phyloP scores from a whole-genome alignment of 2,113 vertebrate genomes.

The Podilymbus podiceps region DNA sequence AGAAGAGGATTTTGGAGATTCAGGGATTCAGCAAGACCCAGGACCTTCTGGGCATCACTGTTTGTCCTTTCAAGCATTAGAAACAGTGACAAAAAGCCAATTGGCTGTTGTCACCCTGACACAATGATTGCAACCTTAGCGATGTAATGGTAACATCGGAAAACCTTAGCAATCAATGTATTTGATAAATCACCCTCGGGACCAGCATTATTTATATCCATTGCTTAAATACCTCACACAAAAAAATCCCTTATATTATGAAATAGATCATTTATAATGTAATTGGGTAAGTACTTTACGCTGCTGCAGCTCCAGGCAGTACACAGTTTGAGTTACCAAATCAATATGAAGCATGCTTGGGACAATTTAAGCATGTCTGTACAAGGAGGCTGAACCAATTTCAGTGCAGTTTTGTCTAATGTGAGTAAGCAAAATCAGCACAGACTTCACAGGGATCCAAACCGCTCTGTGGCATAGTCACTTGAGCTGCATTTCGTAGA shows the following conservation, averaged over 20 bases:
- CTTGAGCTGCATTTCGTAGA: background rate
- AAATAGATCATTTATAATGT: background rate
- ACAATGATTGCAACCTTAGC: background rate
- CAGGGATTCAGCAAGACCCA: background rate
- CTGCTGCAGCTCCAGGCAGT: slow-evolving; percentile 13
- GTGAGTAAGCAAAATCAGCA: background rate
- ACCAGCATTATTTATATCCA: background rate
- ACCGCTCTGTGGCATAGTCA: background rate
- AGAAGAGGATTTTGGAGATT: background rate
- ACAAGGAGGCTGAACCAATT: background rate
- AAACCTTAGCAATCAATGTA: background rate
- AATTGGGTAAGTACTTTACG: background rate
- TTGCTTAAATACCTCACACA: background rate
- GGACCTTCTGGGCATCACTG: accelerated
- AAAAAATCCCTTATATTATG: background rate
- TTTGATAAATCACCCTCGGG: background rate
- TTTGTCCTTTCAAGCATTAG: background rate
- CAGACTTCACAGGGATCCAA: background rate
- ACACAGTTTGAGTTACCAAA: background rate
- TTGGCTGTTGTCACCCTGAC: background rate
- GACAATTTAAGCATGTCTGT: background rate
- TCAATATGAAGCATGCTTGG: background rate
- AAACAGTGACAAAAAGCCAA: background rate
- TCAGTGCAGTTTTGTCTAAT: background rate
- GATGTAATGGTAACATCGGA: background rate